Evolutionary conservation across 2,888 invertebrate genomes (phyloP).

Genomic region (Dasysyrphus tricinctus): DNA sequence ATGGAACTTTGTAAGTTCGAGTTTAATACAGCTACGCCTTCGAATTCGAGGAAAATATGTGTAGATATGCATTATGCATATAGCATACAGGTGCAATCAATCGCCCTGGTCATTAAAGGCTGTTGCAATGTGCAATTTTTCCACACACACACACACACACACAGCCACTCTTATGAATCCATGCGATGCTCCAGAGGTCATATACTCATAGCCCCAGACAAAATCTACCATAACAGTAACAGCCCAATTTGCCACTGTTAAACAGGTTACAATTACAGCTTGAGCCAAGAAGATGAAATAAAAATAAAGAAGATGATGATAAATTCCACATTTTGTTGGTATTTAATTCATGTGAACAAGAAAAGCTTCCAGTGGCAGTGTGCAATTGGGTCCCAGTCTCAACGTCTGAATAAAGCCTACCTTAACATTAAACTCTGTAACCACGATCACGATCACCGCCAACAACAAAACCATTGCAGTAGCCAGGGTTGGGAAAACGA

Average conservation of each 20-base stretch:
- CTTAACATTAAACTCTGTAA: conserved; percentile 82
- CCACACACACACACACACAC: conserved; percentile 32
- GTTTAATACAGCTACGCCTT: conserved; percentile 21
- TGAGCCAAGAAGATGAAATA: background rate
- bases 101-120: conserved; percentile 46
- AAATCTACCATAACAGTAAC: conserved; percentile 58
- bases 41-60: conserved; percentile 22
- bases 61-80: conserved; percentile 1
- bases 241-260: conserved; percentile 67
- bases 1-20: conserved; percentile 19
- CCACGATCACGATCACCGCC: conserved; percentile 73
- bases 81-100: conserved; percentile 61
- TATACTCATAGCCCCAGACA: conserved; percentile 56
- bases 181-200: conserved; percentile 54
- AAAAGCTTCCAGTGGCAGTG: conserved; percentile 59
- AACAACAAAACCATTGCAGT: conserved; percentile 21
- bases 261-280: conserved; percentile 55
- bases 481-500: background rate
- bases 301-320: background rate
- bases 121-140: conserved; percentile 64
- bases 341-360: conserved; percentile 56
- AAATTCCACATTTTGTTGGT: conserved; percentile 54
- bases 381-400: background rate
- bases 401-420: conserved; percentile 77
- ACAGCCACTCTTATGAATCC: background rate